Base-by-base conservation (phyloP, 2,113 vertebrate genomes). In the Rhabdomys dilectus region DNA sequence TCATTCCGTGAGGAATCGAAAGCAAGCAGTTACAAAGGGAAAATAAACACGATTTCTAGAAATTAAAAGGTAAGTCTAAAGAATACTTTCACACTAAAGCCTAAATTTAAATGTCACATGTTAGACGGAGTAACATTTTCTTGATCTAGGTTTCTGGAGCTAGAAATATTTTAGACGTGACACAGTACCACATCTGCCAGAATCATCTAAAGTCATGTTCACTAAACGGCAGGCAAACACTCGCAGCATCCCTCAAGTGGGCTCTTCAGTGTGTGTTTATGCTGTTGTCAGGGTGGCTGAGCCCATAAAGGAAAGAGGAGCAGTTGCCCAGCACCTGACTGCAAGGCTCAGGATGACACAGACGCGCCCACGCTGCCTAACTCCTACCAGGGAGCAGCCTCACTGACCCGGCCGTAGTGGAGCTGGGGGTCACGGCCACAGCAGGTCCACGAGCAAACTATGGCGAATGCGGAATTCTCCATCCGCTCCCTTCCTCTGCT, bases 71-170 rank as follows among this genome's bases (percentile, higher is more conserved):
- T 29, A 34, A 53, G 84, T 29, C 34, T n/a, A 85, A 26, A 53
- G 56, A 62, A 81, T 91, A 29, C 42, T 72, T 80, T 87, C 91
- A 78, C 11, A 91, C 76, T 13, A 45, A 34, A 93, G 87, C 96
- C 88, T 58, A 88, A 91, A 81, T 24, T 51, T 66, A 93, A 80
- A 68, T 75, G 70, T 87, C 80, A 81, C 72, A 77, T 17, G 60
- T 48, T 68, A 2, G 31, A 51, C 0, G 77, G 53, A 84, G 58
- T 19, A 56, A 42, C 53, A 82, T 66, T 87, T 60, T 72, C n/a
- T 89, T 87, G 68, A 96, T 62, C 58, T 68, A 66, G 19, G 34
- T 76, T 94, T 94, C 68, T 88, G 21, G 53, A 95, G 81, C 31
- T 51, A 29, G 39, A 91, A 89, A 48, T 88, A 75, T 64, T 80